Base-by-base conservation (phyloP, 2,888 invertebrate genomes). In the Meiosimyza decipiens region DNA sequence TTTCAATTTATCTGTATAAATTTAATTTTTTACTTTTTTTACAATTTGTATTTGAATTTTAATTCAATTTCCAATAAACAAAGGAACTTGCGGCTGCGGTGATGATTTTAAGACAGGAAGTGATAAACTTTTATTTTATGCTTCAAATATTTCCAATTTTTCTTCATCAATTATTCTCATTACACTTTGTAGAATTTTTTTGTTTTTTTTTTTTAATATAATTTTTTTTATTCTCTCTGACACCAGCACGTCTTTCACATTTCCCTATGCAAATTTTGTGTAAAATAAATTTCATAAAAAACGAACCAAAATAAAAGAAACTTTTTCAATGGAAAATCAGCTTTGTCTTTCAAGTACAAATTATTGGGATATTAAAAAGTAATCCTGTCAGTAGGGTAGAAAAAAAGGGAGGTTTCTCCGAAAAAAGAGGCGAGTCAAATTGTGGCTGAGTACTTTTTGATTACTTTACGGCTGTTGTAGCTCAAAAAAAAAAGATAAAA, bases 371-470 rank as follows among this genome's bases (percentile, higher is more conserved):
- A 57, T 28, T 57, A 57, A 28, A 22, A 57, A 9, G 57, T 18
- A 18, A 18, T 55, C 22, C 55, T 12, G 15, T 40, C 40, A 7
- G 7, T 13, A 55, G 22, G 18, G 28, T 28, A 22, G 28, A 57
- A 3, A 18, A 57, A 57, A 22, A 13, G 18, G n/a, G 28, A 57
- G 28, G 15, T 13, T 3, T 2, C 28, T 28, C 28, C 22, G 15
- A 57, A 57, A 57, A 57, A 57, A 55, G 9, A 18, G 18, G 18
- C 16, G 18, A 55, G 5, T 15, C 1, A n/a, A 57, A 15, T 57
- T 28, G 57, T 15, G 22, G 18, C 28, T 57, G 57, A 57, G 22
- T 15, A 57, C 57, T 57, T 57, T 57, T 57, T 57, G 57, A 57
- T 57, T 57, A 57, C 57, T 28, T 57, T 57, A 15, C 7, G 40